These are phyloP conservation scores for Tryphoninae sp. DNA, from an alignment of 2,888 invertebrate genomes.

Conservation along the genomic window DNA sequence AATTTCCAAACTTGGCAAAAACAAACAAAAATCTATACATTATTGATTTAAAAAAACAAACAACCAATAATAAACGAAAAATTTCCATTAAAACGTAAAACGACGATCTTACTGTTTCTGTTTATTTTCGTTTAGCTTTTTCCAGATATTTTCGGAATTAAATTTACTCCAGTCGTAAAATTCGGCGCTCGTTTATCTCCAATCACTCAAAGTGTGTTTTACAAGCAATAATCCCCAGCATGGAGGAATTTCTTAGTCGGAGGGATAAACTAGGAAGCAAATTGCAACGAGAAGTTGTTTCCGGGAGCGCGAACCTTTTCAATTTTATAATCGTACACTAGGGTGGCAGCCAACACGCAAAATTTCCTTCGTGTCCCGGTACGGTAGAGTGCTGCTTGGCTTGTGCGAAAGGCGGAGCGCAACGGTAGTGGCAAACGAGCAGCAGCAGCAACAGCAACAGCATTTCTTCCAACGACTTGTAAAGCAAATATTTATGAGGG, in stretches of 20 bases:
- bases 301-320: constrained; percentile 70
- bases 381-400: background rate
- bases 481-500: constrained; percentile 78
- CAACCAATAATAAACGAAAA: background rate
- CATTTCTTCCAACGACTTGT: constrained; percentile 69
- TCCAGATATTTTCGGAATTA: background rate
- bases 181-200: background rate
- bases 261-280: constrained; percentile 42
- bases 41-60: no score
- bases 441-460: constrained; percentile 54
- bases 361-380: no score
- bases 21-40: no score
- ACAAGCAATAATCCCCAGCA: constrained; percentile 72
- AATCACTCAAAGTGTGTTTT: constrained; percentile 48
- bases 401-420: background rate
- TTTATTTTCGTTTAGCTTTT: no score
- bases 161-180: background rate
- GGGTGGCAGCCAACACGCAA: background rate
- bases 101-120: no score
- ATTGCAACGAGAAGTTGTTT: constrained; percentile 35
- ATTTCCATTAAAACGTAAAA: background rate
- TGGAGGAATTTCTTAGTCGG: constrained; percentile 77
- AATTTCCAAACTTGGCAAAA: background rate
- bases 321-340: constrained; percentile 69
- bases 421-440: background rate